These are phyloP conservation scores for Tinamus guttatus DNA, from an alignment of 2,113 vertebrate species.

Conservation along the genomic window DNA sequence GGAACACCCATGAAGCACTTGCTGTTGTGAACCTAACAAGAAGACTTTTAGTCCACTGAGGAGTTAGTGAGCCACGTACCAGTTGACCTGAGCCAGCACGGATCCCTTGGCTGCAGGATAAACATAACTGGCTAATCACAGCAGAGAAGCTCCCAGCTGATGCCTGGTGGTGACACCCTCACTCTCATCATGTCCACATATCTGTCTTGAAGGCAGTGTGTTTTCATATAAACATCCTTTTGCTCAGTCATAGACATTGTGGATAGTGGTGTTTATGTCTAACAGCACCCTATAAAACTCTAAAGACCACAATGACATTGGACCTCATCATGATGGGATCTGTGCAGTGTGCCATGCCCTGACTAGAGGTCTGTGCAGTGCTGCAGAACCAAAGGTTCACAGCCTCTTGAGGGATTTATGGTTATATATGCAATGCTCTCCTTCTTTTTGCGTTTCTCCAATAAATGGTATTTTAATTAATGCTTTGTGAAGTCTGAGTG, in stretches of 20 bases:
- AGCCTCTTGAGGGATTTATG: background rate
- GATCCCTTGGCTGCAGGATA: background rate
- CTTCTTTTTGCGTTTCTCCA: background rate
- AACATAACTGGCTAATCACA: background rate
- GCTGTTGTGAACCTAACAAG: background rate
- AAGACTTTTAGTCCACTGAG: background rate
- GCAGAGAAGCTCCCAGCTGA: background rate
- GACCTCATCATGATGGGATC: background rate
- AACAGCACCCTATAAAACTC: background rate
- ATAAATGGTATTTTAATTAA: background rate
- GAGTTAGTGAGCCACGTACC: background rate
- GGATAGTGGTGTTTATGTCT: background rate
- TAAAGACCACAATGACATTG: background rate
- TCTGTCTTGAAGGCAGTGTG: background rate
- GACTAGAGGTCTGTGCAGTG: background rate
- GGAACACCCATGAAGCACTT: background rate
- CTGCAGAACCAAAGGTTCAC: background rate
- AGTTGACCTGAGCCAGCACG: background rate
- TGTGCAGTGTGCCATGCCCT: background rate
- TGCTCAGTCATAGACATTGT: background rate
- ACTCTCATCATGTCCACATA: rapidly evolving
- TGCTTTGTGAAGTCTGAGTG: background rate
- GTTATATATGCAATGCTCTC: background rate
- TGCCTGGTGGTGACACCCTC: background rate
- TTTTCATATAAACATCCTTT: background rate